phyloP scores from a whole-genome alignment of 2,888 invertebrate species.

The Drosophila pseudotalamancana region DNA sequence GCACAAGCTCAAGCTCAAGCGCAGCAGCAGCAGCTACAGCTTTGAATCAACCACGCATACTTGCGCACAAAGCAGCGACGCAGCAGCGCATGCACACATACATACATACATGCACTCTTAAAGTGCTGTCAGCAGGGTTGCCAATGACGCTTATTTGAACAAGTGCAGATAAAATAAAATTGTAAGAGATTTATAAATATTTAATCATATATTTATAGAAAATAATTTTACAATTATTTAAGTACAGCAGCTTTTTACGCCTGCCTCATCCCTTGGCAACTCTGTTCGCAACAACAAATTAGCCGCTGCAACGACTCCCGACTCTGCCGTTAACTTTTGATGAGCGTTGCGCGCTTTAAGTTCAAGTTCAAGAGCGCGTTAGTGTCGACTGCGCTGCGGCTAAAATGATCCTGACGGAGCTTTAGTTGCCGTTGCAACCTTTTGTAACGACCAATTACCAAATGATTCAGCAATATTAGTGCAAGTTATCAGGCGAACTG shows the following conservation, averaged over 20 bases:
- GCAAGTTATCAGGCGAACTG: constrained; percentile 52
- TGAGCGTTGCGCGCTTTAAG: constrained; percentile 28
- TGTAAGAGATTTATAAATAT: background rate
- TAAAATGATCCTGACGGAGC: constrained; percentile 38
- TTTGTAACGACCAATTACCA: constrained; percentile 52
- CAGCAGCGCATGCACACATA: constrained; percentile 5
- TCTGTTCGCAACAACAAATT: constrained; percentile 24
- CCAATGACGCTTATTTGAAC: constrained; percentile 31
- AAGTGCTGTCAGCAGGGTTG: constrained; percentile 45
- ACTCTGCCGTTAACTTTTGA: constrained; percentile 4
- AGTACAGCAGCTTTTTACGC: too few relatives aligned
- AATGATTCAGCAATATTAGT: constrained; percentile 63
- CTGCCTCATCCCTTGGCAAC: constrained; percentile 7
- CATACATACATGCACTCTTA: background rate
- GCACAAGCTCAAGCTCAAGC: constrained; percentile 57
- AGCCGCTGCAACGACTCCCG: constrained; percentile 16
- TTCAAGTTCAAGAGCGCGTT: constrained; percentile 78
- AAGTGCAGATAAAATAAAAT: background rate
- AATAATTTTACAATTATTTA: background rate
- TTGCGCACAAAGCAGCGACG: constrained; percentile 10
- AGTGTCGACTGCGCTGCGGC: constrained; percentile 15
- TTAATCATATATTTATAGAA: background rate
- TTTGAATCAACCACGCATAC: constrained; percentile 29
- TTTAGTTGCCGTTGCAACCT: background rate
- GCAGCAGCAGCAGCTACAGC: constrained; percentile 10